These are phyloP conservation scores for Thera britannica DNA, from an alignment of 2,888 invertebrate species.

Conservation along the genomic window DNA sequence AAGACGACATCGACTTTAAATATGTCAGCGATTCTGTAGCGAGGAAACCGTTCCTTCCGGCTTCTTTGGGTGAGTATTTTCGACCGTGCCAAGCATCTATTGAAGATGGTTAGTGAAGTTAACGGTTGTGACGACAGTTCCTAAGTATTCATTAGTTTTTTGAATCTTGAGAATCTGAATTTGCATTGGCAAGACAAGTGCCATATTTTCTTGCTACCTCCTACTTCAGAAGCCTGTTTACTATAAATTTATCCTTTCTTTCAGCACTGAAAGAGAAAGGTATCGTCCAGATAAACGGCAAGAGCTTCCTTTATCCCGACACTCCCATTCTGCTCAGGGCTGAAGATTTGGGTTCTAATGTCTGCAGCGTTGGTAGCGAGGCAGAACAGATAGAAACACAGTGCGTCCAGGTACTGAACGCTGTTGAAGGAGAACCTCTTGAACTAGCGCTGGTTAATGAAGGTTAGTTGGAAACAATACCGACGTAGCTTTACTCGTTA, in stretches of 20 bases:
- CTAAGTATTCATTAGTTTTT: too few relatives aligned
- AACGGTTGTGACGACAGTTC: too few relatives aligned
- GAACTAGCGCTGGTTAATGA: conserved; percentile 87
- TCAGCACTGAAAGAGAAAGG: conserved; percentile 63
- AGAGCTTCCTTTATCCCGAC: conserved; percentile 85
- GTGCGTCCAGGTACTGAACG: conserved; percentile 83
- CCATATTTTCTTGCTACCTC: too few relatives aligned
- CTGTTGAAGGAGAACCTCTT: conserved; percentile 74
- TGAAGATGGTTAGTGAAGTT: too few relatives aligned
- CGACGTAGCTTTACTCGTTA: background rate
- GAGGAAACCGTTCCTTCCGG: conserved; percentile 78
- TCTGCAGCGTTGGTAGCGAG: conserved; percentile 72
- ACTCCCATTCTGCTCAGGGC: conserved; percentile 84
- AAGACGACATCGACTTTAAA: conserved; percentile 78
- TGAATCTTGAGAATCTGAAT: too few relatives aligned
- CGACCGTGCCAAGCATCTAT: background rate
- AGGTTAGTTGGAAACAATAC: conserved; percentile 64
- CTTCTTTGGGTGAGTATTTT: conserved; percentile 72
- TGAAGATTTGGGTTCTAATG: conserved; percentile 63
- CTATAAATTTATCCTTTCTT: conserved; percentile 34
- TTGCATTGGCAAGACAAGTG: too few relatives aligned
- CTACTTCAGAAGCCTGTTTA: too few relatives aligned
- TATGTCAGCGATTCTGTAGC: conserved; percentile 80
- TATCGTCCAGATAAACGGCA: conserved; percentile 84
- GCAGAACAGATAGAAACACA: conserved; percentile 66